Evolutionary conservation across 1,140 invertebrate genomes (phyloP).

Genomic region (Drosophila punjabiensis): DNA sequence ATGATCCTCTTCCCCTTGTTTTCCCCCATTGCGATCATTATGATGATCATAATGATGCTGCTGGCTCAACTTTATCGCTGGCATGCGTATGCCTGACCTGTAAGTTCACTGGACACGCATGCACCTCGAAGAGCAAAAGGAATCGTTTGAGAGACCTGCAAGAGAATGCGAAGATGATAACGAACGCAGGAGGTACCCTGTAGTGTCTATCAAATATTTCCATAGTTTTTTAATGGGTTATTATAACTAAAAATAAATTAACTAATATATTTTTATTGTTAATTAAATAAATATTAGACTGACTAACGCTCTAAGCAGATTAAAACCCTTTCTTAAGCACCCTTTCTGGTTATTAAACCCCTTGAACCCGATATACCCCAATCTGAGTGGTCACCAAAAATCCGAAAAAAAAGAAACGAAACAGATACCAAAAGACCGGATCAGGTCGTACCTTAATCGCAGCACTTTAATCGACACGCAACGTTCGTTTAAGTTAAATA

Average conservation of each 20-base stretch:
- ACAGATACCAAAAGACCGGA: constrained; percentile 63
- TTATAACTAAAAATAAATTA: too few species aligned
- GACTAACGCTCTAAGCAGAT: accelerated
- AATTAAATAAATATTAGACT: neutral
- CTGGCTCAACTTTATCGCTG: constrained; percentile 57
- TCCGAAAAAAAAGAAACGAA: constrained; percentile 25
- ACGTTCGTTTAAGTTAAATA: constrained; percentile 84
- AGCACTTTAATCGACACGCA: constrained; percentile 83
- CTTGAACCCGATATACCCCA: constrained; percentile 18
- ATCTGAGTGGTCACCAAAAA: constrained; percentile 25
- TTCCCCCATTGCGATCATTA: constrained; percentile 8
- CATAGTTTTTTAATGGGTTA: neutral
- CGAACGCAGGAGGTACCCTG: constrained; percentile 10
- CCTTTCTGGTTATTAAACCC: neutral
- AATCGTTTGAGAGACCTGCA: constrained; percentile 16
- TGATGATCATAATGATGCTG: constrained; percentile 29
- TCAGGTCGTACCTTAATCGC: constrained; percentile 78
- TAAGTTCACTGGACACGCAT: constrained; percentile 81
- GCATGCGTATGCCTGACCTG: constrained; percentile 80
- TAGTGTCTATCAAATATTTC: accelerated
- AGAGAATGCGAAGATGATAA: neutral
- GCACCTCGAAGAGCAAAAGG: constrained; percentile 40
- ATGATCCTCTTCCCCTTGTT: constrained; percentile 19
- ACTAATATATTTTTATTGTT: neutral
- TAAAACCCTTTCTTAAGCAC: neutral